phyloP scores from a whole-genome alignment of 2,888 invertebrate species.

The Cenopis cana region DNA sequence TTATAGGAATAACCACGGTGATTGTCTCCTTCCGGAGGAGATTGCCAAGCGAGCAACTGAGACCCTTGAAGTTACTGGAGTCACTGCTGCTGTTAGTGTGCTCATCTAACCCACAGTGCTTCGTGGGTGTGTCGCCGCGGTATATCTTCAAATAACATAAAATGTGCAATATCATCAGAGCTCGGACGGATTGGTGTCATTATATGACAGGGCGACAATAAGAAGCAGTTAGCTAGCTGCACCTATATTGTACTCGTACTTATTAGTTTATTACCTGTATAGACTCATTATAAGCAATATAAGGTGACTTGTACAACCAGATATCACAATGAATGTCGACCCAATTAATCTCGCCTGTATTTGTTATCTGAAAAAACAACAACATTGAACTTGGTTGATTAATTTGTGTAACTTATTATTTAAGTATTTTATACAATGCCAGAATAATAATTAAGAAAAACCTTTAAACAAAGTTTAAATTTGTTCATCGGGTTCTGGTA shows the following conservation, averaged over 20 bases:
- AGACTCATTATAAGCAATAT: slow-evolving; percentile 40
- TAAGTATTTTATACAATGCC: no score
- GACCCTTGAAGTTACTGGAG: not conserved
- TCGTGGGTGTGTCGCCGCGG: not conserved
- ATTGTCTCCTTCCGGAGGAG: slow-evolving; percentile 38
- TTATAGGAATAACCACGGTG: slow-evolving; percentile 44
- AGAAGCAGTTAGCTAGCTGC: no score
- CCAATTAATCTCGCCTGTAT: slow-evolving; percentile 57
- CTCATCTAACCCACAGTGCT: not conserved
- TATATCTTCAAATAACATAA: slow-evolving; percentile 20
- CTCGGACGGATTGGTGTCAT: no score
- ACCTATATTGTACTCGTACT: no score
- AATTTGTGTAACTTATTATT: no score
- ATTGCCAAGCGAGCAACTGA: slow-evolving; percentile 25
- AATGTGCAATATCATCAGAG: no score
- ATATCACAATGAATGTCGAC: slow-evolving; percentile 48
- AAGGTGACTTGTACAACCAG: slow-evolving; percentile 45
- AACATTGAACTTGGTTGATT: not conserved
- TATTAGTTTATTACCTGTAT: slow-evolving; percentile 46
- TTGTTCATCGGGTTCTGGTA: no score
- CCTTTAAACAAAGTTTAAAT: no score
- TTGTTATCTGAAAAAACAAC: slow-evolving; percentile 57
- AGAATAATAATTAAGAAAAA: no score
- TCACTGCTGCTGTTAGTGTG: not conserved
- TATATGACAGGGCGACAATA: no score